Percentiles rank a stretch among this genome's conserved stretches.
Conservation (phyloP, 2,888 invertebrate species). For the Macrostomum cliftonense region DNA sequence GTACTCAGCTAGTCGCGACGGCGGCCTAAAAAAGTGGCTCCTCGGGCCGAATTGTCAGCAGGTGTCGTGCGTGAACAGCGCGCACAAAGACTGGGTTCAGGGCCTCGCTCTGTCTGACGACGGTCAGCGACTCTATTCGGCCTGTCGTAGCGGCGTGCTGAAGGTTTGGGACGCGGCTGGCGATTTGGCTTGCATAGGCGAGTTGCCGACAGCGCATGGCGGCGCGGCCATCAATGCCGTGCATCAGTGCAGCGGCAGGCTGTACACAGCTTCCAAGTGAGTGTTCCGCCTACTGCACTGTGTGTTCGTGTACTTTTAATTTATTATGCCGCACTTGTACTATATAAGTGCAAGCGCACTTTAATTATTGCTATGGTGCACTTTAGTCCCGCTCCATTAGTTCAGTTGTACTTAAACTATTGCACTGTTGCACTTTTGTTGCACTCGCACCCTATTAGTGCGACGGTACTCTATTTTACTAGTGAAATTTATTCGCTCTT, state of each 20-base stretch:
- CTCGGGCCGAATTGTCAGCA: slow-evolving; percentile 35
- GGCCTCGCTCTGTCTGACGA: slow-evolving; percentile 8
- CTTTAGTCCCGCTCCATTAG: too few species aligned
- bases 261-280: slow-evolving; percentile 68
- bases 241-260: slow-evolving; percentile 45
- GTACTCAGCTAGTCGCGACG: slow-evolving; percentile 66
- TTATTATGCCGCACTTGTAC: too few species aligned
- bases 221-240: slow-evolving; percentile 51
- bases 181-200: slow-evolving; percentile 48
- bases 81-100: slow-evolving; percentile 69
- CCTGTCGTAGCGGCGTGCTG: slow-evolving; percentile 56
- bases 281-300: slow-evolving; percentile 26
- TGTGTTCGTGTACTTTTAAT: too few species aligned
- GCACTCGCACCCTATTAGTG: too few species aligned
- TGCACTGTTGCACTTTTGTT: too few species aligned
- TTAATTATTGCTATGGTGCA: too few species aligned
- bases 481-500: too few species aligned
- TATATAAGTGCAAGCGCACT: too few species aligned
- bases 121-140: slow-evolving; percentile 44
- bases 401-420: too few species aligned
- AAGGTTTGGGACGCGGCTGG: slow-evolving; percentile 53
- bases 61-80: slow-evolving; percentile 52
- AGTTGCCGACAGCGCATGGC: slow-evolving; percentile 48
- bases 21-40: slow-evolving; percentile 67
- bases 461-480: too few species aligned